Evolutionary conservation across 2,888 invertebrate species (phyloP).

Genomic region (Lissocephala sabroskyi): DNA sequence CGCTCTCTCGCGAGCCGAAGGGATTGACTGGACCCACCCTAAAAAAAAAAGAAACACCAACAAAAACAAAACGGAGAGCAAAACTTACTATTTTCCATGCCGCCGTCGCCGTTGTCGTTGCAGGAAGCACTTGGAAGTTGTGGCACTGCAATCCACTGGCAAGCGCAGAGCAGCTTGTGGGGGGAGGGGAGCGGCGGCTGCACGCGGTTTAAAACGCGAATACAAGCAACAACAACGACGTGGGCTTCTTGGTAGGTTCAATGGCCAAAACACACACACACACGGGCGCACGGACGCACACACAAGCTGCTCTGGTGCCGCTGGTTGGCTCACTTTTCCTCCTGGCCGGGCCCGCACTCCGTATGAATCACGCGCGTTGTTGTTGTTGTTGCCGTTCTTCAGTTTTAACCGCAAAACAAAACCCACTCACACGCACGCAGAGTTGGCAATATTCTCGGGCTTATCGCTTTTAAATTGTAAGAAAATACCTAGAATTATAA

Average conservation of each 20-base stretch:
- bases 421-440: background rate
- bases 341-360: background rate
- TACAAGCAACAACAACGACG: too few species aligned
- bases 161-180: too few species aligned
- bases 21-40: constrained; percentile 38
- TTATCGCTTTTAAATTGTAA: constrained; percentile 28
- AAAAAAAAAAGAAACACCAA: constrained; percentile 16
- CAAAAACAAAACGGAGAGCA: constrained; percentile 1
- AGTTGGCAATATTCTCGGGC: too few species aligned
- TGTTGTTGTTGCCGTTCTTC: constrained; percentile 15
- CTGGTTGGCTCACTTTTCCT: constrained; percentile 11
- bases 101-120: constrained; percentile 15
- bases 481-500: too few species aligned
- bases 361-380: constrained; percentile 43
- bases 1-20: too few species aligned
- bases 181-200: too few species aligned
- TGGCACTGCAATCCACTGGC: too few species aligned
- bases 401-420: constrained; percentile 25
- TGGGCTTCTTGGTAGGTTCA: constrained; percentile 34
- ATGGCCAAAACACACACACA: constrained; percentile 22
- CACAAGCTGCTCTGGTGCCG: background rate
- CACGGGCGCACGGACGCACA: background rate
- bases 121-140: constrained; percentile 26
- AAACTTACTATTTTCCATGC: constrained; percentile 52
- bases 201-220: too few species aligned